Percentiles rank a stretch among this genome's conserved stretches.
These are phyloP conservation scores for Hydrotaea diabolus DNA, from an alignment of 2,888 invertebrate genomes.

Conservation along the genomic window DNA sequence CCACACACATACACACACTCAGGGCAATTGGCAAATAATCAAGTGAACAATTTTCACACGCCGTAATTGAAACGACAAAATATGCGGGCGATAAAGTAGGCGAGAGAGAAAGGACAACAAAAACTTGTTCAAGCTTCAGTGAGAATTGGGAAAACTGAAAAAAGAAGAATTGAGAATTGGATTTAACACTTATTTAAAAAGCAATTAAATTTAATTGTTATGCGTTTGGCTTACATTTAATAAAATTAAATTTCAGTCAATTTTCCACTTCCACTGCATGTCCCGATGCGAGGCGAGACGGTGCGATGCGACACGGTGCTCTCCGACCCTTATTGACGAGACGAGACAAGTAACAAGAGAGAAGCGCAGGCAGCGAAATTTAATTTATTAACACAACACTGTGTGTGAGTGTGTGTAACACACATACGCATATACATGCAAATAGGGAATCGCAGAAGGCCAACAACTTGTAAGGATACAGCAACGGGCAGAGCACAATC, in stretches of 20 bases:
- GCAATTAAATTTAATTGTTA: conserved; percentile 77
- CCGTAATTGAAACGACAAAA: neutral
- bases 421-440: neutral
- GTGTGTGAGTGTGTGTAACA: neutral
- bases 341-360: neutral
- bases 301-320: no score
- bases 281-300: no score
- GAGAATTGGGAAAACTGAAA: conserved; percentile 8
- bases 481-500: neutral
- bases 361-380: conserved; percentile 12
- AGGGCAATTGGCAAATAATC: neutral
- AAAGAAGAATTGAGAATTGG: conserved; percentile 15
- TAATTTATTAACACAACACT: conserved; percentile 39
- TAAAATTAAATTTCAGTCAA: conserved; percentile 72
- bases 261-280: conserved; percentile 9
- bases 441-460: neutral
- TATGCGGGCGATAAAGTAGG: conserved; percentile 6
- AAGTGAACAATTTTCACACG: neutral
- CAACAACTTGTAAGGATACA: neutral
- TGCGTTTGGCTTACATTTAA: conserved; percentile 69
- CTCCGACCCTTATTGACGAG: neutral
- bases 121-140: no score
- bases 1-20: neutral
- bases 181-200: conserved; percentile 55
- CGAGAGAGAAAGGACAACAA: neutral